phyloP scores from a whole-genome alignment of 2,113 vertebrate genomes.

The Myodes glareolus region DNA sequence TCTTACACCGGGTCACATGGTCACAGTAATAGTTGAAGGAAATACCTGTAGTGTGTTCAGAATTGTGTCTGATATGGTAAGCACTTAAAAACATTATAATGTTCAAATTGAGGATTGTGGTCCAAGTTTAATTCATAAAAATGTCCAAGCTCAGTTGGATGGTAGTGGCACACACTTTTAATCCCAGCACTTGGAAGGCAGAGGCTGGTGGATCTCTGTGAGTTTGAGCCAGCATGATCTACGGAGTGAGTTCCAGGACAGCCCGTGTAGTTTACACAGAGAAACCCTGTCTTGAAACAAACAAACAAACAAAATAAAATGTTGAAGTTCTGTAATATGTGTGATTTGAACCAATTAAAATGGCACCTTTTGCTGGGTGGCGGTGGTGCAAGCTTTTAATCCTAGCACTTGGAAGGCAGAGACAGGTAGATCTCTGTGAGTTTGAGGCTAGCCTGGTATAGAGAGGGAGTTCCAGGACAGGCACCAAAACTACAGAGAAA shows the following conservation, averaged over 20 bases:
- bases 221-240: background rate
- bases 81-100: conserved; percentile 18
- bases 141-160: background rate
- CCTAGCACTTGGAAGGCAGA: no score
- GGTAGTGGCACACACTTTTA: background rate
- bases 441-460: no score
- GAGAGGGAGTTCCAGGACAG: no score
- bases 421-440: no score
- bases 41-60: background rate
- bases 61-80: conserved; percentile 2
- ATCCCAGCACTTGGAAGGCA: background rate
- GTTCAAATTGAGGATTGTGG: conserved; percentile 48
- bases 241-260: background rate
- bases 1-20: background rate
- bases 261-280: background rate
- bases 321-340: background rate
- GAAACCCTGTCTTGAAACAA: background rate
- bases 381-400: no score
- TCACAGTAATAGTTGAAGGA: conserved; percentile 48
- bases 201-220: background rate
- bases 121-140: conserved; percentile 53
- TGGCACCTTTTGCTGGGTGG: background rate
- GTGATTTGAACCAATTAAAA: conserved; percentile 49
- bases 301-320: background rate
- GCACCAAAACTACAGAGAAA: no score